phyloP scores from a whole-genome alignment of 2,113 vertebrate species.

The Bos indicus region DNA sequence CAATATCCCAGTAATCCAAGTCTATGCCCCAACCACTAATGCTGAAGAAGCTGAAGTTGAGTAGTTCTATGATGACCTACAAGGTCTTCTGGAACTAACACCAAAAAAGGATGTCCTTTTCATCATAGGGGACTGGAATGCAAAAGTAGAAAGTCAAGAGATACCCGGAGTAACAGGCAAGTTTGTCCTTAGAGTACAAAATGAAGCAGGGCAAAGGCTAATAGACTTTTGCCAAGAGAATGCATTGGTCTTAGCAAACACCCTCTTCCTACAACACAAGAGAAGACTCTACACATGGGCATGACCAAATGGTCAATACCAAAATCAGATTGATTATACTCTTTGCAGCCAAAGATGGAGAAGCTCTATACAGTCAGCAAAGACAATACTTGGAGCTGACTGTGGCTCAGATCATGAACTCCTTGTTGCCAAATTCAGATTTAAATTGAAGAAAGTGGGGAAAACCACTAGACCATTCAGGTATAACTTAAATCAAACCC shows the following conservation, averaged over 20 bases:
- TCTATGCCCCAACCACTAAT: neutral
- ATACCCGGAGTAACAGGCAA: neutral
- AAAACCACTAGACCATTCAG: neutral
- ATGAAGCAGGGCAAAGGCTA: neutral
- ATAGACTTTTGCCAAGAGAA: neutral
- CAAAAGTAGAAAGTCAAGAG: neutral
- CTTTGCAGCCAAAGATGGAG: neutral
- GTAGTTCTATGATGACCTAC: neutral
- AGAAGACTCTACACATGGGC: neutral
- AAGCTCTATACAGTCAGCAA: neutral
- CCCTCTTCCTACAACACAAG: neutral
- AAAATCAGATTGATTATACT: neutral
- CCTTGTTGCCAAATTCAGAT: neutral
- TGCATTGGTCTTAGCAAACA: neutral
- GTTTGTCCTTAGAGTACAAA: neutral
- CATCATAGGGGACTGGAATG: neutral
- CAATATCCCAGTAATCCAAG: neutral
- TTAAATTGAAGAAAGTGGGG: neutral
- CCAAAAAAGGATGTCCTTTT: neutral
- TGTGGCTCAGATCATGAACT: neutral
- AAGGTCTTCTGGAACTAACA: neutral
- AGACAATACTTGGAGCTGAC: neutral
- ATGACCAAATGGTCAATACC: neutral
- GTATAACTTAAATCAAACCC: neutral
- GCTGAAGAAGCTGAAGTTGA: neutral